A percentile compares a stretch with the other conserved stretches of the same genome.
Evolutionary conservation across 1,140 invertebrate genomes (phyloP).

Genomic region (Pseudobourletiella spinata): DNA sequence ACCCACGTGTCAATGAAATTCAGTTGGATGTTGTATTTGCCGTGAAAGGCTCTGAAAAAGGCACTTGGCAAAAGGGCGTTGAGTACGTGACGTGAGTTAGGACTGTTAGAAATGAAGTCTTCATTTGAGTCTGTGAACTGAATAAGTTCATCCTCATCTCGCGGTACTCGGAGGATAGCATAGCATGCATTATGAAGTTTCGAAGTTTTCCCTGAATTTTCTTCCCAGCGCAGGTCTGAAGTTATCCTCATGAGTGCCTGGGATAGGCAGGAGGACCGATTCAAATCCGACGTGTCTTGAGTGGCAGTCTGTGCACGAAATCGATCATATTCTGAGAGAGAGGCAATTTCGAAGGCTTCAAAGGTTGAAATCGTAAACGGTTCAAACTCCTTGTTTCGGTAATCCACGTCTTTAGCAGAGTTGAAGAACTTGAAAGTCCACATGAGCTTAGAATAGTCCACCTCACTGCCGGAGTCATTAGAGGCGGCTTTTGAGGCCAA

Average conservation of each 20-base stretch:
- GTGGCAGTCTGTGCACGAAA: not conserved
- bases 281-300: not conserved
- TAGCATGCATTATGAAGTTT: conserved; percentile 4
- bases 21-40: conserved; percentile 13
- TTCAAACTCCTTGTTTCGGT: conserved; percentile 6
- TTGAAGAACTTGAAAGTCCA: conserved; percentile 24
- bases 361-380: conserved; percentile 7
- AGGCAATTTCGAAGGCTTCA: conserved; percentile 13
- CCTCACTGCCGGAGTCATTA: not conserved
- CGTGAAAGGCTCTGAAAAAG: conserved; percentile 16
- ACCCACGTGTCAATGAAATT: conserved; percentile 23
- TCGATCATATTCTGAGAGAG: not conserved
- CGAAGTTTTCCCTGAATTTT: not conserved
- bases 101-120: not conserved
- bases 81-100: conserved; percentile 7
- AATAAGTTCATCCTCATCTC: conserved; percentile 4
- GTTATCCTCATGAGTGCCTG: conserved; percentile 14
- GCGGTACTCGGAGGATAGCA: conserved; percentile 8
- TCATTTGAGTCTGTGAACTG: conserved; percentile 6
- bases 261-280: conserved; percentile 5
- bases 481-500: conserved; percentile 14
- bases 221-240: conserved; percentile 10
- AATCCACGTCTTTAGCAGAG: conserved; percentile 9
- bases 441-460: conserved; percentile 7
- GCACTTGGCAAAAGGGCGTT: conserved; percentile 11